A percentile compares a stretch with the other conserved stretches of the same genome.
Evolutionary conservation across 1,140 invertebrate genomes (phyloP).

Genomic region (Drosophila erecta): DNA sequence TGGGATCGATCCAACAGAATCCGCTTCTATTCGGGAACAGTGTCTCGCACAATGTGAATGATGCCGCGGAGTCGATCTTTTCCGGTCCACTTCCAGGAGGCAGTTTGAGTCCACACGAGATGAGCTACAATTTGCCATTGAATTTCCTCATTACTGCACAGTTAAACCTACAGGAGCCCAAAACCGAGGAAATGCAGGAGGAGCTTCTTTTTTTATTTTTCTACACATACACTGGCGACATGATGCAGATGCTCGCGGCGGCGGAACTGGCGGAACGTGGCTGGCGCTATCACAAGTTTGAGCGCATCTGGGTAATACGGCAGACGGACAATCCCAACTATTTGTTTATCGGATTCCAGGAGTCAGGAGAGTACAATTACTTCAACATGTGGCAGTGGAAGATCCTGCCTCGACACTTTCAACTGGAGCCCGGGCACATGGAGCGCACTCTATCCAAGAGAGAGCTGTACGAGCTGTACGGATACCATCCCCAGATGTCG

Average conservation of each 20-base stretch:
- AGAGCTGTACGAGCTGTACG: conserved; percentile 47
- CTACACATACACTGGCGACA: conserved; percentile 59
- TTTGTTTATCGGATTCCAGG: conserved; percentile 19
- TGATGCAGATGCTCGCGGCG: conserved; percentile 69
- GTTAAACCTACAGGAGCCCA: conserved; percentile 40
- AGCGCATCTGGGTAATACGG: conserved; percentile 50
- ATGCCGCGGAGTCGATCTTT: neutral
- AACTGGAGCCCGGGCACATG: conserved; percentile 45
- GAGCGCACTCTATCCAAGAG: conserved; percentile 57
- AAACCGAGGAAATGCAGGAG: conserved; percentile 55
- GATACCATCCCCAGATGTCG: conserved; percentile 64
- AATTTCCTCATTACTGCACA: neutral
- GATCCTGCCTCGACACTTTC: conserved; percentile 48
- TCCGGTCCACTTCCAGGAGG: neutral
- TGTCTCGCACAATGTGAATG: neutral
- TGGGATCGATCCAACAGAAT: conserved; percentile 18
- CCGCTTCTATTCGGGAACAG: conserved; percentile 36
- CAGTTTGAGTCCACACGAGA: conserved; percentile 1
- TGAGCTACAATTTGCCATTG: conserved; percentile 18
- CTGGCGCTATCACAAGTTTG: conserved; percentile 61
- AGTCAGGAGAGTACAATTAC: conserved; percentile 68
- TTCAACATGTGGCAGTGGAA: conserved; percentile 65
- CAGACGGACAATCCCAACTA: conserved; percentile 69
- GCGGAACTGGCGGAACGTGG: conserved; percentile 63
- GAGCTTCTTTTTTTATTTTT: conserved; percentile 67